phyloP scores from a whole-genome alignment of 2,113 vertebrate genomes.

The Macquaria ambigua region DNA sequence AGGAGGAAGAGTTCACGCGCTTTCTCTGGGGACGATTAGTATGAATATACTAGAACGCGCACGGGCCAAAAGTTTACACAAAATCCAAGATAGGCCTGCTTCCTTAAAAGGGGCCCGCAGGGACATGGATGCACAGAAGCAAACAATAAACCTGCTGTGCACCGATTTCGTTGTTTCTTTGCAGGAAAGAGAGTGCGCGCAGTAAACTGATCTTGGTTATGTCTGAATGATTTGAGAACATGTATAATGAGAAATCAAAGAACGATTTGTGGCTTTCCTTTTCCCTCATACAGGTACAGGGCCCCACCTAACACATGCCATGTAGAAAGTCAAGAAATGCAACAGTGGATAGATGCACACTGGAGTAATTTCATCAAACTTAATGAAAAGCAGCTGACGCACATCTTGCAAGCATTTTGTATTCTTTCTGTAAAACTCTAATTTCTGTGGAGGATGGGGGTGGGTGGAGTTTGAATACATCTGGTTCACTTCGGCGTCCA shows the following conservation, averaged over 20 bases:
- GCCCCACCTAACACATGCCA: background rate
- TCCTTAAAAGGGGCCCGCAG: constrained; percentile 66
- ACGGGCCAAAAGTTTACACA: constrained; percentile 34
- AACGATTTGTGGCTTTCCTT: background rate
- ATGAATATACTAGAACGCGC: constrained; percentile 43
- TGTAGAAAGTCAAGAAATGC: background rate
- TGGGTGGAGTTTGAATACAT: constrained; percentile 54
- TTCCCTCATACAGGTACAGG: background rate
- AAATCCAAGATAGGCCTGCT: constrained; percentile 34
- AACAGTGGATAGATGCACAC: constrained; percentile 4
- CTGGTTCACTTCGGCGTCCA: constrained; percentile 64
- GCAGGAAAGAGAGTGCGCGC: background rate
- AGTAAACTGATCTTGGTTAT: background rate
- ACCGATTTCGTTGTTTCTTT: background rate
- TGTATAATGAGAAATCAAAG: background rate
- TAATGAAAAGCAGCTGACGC: constrained; percentile 62
- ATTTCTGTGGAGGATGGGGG: constrained; percentile 38
- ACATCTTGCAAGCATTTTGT: constrained; percentile 53
- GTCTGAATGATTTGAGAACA: background rate
- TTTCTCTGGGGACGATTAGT: background rate
- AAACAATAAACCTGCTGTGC: constrained; percentile 9
- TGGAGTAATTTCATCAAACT: constrained; percentile 25
- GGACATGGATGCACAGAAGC: background rate
- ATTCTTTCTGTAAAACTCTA: constrained; percentile 19
- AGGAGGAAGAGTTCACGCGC: constrained; percentile 46